Evolutionary conservation across 1,140 invertebrate species (phyloP).

Genomic region (Lepidurus arcticus): DNA sequence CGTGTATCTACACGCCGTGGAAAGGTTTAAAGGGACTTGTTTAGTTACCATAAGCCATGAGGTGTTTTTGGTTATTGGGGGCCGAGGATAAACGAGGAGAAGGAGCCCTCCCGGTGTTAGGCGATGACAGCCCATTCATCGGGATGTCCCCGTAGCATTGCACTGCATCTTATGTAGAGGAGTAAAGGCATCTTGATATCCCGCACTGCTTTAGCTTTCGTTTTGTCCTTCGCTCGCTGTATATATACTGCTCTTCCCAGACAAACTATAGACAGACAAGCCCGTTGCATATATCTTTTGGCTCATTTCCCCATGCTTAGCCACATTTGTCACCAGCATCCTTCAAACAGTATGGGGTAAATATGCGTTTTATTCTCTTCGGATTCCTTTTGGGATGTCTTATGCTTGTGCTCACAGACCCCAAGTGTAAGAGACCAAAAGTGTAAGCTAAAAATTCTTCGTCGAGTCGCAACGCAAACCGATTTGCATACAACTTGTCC

Average conservation of each 20-base stretch:
- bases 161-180: neutral
- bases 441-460: neutral
- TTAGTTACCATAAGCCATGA: constrained; percentile 19
- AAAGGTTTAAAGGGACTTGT: constrained; percentile 9
- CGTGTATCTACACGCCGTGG: neutral
- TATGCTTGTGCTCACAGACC: neutral
- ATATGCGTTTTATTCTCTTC: neutral
- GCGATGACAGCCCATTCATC: constrained; percentile 20
- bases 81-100: neutral
- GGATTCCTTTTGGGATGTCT: neutral
- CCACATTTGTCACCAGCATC: constrained; percentile 18
- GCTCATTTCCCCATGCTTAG: constrained; percentile 16
- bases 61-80: neutral
- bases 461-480: neutral
- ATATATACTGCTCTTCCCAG: neutral
- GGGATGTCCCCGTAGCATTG: constrained; percentile 17
- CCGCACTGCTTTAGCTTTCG: constrained; percentile 12
- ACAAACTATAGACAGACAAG: neutral
- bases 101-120: constrained; percentile 16
- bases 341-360: constrained; percentile 21
- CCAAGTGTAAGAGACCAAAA: neutral
- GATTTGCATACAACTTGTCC: constrained; percentile 19
- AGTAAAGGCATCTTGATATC: constrained; percentile 10
- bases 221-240: neutral
- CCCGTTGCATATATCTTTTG: neutral